These are phyloP conservation scores for Thunnus thynnus DNA, from an alignment of 2,113 vertebrate species.

Conservation along the genomic window DNA sequence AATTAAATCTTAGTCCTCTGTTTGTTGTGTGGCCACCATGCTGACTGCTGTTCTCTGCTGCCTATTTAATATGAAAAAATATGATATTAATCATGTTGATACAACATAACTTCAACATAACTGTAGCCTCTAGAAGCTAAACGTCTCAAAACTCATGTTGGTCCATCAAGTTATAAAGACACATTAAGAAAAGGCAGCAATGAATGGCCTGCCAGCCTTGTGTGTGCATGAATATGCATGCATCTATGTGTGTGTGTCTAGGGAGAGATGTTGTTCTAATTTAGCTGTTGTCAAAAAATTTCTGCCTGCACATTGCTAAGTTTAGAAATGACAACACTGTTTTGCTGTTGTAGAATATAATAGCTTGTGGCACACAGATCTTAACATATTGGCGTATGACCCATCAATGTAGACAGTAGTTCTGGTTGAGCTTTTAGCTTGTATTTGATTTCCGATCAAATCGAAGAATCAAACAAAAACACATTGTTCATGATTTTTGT, in stretches of 20 bases:
- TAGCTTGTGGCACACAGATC: neutral
- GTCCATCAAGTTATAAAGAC: neutral
- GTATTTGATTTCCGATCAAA: neutral
- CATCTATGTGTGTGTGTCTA: neutral
- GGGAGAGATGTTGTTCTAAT: constrained; percentile 1
- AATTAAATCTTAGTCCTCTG: neutral
- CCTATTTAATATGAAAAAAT: too few species aligned
- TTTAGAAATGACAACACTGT: constrained; percentile 11
- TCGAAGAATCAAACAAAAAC: too few species aligned
- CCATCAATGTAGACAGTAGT: neutral
- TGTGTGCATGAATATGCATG: neutral
- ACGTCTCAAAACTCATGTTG: neutral
- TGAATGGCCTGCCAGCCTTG: neutral
- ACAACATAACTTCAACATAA: too few species aligned
- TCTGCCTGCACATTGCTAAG: neutral
- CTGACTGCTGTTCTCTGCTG: too few species aligned
- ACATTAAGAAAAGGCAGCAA: neutral
- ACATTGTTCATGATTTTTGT: neutral
- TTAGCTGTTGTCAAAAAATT: constrained; percentile 8
- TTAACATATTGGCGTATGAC: neutral
- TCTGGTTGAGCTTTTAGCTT: neutral
- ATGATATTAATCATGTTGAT: too few species aligned
- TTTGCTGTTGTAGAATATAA: neutral
- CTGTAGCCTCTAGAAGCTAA: too few species aligned
- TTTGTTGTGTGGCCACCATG: neutral